phyloP scores from a whole-genome alignment of 2,888 invertebrate genomes.

The Epirrhoe alternata region DNA sequence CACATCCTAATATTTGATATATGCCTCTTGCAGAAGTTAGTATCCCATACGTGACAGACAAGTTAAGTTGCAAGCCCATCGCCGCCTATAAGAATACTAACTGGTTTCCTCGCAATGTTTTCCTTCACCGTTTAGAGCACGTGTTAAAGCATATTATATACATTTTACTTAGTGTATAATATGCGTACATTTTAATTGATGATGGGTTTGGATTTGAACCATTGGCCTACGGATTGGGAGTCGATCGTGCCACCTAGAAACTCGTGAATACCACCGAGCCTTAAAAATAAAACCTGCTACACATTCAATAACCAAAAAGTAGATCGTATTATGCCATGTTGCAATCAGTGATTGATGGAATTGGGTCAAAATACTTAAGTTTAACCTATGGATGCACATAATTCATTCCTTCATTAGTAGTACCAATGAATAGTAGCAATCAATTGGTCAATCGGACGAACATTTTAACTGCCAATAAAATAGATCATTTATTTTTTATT shows the following conservation, averaged over 20 bases:
- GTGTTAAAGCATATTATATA: too few species aligned
- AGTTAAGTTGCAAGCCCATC: too few species aligned
- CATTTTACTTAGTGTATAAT: too few species aligned
- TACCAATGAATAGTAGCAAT: constrained; percentile 30
- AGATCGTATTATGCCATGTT: constrained; percentile 14
- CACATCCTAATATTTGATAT: too few species aligned
- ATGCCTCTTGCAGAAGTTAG: too few species aligned
- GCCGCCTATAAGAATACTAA: too few species aligned
- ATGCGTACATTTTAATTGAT: background rate
- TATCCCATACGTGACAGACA: too few species aligned
- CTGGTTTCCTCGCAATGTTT: too few species aligned
- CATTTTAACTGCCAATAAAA: constrained; percentile 39
- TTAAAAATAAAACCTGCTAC: constrained; percentile 16
- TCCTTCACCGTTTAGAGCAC: too few species aligned
- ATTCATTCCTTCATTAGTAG: constrained; percentile 35
- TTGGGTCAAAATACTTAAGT: constrained; percentile 41
- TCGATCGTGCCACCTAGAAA: background rate
- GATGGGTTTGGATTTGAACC: background rate
- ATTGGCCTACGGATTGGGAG: background rate
- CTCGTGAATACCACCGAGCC: background rate
- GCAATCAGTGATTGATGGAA: constrained; percentile 43
- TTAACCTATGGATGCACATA: constrained; percentile 37
- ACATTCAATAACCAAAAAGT: constrained; percentile 23
- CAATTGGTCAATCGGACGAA: constrained; percentile 29
- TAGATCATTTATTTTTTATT: constrained; percentile 44